A percentile compares a stretch with the other conserved stretches of the same genome.
These are phyloP conservation scores for Caligus rogercresseyi DNA, from an alignment of 1,140 invertebrate species.

Conservation along the genomic window DNA sequence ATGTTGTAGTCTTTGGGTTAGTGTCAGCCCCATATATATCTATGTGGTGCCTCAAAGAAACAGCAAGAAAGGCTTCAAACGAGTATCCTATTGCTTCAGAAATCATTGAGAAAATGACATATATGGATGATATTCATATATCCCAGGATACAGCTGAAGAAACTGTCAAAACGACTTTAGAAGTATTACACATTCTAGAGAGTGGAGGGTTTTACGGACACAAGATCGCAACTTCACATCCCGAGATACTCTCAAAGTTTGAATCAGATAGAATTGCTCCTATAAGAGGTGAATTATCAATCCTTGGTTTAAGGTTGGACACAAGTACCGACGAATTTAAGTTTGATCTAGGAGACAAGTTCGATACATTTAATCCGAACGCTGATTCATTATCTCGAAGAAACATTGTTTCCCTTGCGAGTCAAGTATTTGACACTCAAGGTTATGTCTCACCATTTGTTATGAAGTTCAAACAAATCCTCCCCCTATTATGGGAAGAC, in stretches of 20 bases:
- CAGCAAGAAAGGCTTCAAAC: neutral
- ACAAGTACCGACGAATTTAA: neutral
- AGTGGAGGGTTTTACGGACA: neutral
- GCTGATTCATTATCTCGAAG: neutral
- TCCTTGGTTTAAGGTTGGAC: neutral
- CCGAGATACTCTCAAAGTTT: neutral
- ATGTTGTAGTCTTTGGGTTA: too few species aligned
- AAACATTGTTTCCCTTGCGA: neutral
- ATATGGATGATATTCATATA: too few species aligned
- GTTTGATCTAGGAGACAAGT: too few species aligned
- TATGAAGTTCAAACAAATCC: too few species aligned
- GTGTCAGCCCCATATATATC: too few species aligned
- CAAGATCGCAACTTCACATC: neutral
- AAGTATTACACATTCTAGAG: too few species aligned
- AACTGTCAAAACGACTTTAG: too few species aligned
- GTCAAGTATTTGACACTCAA: neutral
- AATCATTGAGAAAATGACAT: too few species aligned
- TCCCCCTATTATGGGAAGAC: too few species aligned
- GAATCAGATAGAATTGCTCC: neutral
- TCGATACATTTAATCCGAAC: neutral
- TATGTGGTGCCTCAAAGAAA: too few species aligned
- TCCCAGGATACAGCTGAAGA: too few species aligned
- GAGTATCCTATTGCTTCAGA: neutral
- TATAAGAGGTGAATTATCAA: neutral
- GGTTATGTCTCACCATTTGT: too few species aligned